Evolutionary conservation across 2,797 vertebrate species (phyloP), one percentile per base, ranked within the genome.

Genomic region (Mus spretus): DNA sequence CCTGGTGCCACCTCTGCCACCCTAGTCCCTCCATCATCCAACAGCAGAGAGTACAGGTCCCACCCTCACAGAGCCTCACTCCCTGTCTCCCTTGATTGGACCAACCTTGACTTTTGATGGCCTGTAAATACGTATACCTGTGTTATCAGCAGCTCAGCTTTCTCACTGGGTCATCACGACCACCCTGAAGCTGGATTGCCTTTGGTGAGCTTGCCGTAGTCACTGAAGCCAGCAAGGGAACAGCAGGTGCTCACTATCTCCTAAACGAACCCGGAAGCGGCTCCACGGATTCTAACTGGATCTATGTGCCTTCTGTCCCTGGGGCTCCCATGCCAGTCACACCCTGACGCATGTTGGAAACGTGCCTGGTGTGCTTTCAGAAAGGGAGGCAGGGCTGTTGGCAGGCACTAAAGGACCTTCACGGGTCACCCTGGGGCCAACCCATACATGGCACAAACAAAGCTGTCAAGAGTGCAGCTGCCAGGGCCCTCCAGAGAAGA

Each of bases 21-120:
- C 37, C 67, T 3, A 3, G 8, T 4, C 47, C 61, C 55, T 14
- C 13, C 53, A 59, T 2, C 91, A 2, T 0, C 17, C 37, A 26
- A 4, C 7, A 31, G 26, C 50, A 15, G 0, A 47, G 81, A 26
- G 17, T 3, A 14, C 34, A 22, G 24, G 7, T 44, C 22, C 24
- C 40, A 8, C 28, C 6, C 0, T 20, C 0, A 0, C 0, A 5
- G 6, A 17, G 44, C 53, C 53, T 3, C 53, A 2, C 9, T 9
- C 1, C 63, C 74, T 3, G 4, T 0, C 31, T 37, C 55, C n/a
- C 75, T 28, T 44, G 70, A 6, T 0, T 5, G 89, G 83, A n/a
- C 10, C 0, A 0, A 10, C 3, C 61, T 79, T 44, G 0, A 81
- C 20, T 61, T n/a, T 40, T 3, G 26, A 22, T 28, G 19, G 47